These are phyloP conservation scores for Poeciliopsis retropinna DNA, from an alignment of 2,113 vertebrate genomes.

Conservation along the genomic window DNA sequence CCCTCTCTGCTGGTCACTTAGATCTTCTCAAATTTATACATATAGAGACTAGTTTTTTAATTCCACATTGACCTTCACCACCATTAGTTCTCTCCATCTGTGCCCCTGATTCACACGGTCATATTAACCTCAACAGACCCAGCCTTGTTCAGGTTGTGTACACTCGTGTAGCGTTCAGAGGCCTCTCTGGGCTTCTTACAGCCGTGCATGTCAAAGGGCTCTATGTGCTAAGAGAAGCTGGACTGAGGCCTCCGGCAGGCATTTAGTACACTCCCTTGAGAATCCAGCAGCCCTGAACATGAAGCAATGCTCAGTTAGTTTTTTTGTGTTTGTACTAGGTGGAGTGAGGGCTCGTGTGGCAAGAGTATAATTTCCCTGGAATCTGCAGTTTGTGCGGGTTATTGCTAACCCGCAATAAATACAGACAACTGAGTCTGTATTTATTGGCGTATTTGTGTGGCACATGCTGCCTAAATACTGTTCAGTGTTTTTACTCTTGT, in stretches of 20 bases:
- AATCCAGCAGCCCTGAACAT: slow-evolving; percentile 31
- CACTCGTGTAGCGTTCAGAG: slow-evolving; percentile 53
- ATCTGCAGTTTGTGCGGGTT: slow-evolving; percentile 3
- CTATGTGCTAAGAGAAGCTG: slow-evolving; percentile 87
- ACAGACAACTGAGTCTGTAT: not conserved
- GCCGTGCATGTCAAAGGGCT: slow-evolving; percentile 89
- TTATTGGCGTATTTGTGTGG: not conserved
- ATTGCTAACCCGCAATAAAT: too few relatives aligned
- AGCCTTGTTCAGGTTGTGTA: slow-evolving; percentile 43
- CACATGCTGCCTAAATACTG: not conserved
- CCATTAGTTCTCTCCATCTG: not conserved
- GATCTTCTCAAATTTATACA: not conserved
- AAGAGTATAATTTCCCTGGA: slow-evolving; percentile 11
- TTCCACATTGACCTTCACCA: slow-evolving; percentile 26
- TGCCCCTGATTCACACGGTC: slow-evolving; percentile 18
- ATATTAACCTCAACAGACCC: slow-evolving; percentile 48
- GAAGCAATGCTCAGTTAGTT: slow-evolving; percentile 56
- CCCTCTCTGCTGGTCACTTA: slow-evolving; percentile 3
- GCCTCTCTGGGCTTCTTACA: slow-evolving; percentile 53
- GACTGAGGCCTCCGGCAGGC: slow-evolving; percentile 31
- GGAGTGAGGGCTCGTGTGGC: not conserved
- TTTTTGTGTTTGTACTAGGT: slow-evolving; percentile 34
- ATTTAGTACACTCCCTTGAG: slow-evolving; percentile 31
- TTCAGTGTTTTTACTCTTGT: not conserved
- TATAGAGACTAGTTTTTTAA: slow-evolving; percentile 5